Percentiles rank a stretch among this genome's conserved stretches.
phyloP scores from a whole-genome alignment of 2,797 vertebrate species.

The Sebastes kiyomatsui region DNA sequence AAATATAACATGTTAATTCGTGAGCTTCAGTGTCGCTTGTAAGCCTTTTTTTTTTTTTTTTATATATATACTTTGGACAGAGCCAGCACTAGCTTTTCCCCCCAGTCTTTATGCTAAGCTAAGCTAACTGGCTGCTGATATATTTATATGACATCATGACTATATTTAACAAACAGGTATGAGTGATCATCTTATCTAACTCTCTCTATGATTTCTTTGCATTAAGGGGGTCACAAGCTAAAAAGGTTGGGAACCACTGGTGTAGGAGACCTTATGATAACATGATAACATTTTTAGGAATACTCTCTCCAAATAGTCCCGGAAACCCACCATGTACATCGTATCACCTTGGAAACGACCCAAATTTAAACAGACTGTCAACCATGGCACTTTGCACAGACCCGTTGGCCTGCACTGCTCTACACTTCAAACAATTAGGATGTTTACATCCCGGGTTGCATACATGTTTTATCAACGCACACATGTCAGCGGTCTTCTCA shows the following conservation, averaged over 20 bases:
- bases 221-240: not conserved
- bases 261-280: not conserved
- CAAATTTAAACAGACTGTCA: not conserved
- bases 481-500: constrained; percentile 32
- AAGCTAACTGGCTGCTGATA: not conserved
- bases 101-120: not conserved
- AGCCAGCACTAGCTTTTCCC: not conserved
- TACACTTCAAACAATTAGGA: constrained; percentile 4
- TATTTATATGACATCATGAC: too few species aligned
- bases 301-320: not conserved
- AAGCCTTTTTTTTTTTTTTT: not conserved
- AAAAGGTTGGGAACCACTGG: not conserved
- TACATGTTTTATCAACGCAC: constrained; percentile 26
- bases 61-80: not conserved
- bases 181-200: not conserved
- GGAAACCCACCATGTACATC: not conserved
- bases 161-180: not conserved
- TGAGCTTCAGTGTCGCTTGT: not conserved
- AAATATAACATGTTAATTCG: not conserved
- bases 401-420: constrained; percentile 21
- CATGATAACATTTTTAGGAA: not conserved
- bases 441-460: constrained; percentile 34
- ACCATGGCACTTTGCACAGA: constrained; percentile 17
- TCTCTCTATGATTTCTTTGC: not conserved
- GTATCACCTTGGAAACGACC: not conserved